A percentile compares a stretch with the other conserved stretches of the same genome.
Evolutionary conservation across 2,888 invertebrate genomes (phyloP).

Genomic region (Mycalesis mineus): DNA sequence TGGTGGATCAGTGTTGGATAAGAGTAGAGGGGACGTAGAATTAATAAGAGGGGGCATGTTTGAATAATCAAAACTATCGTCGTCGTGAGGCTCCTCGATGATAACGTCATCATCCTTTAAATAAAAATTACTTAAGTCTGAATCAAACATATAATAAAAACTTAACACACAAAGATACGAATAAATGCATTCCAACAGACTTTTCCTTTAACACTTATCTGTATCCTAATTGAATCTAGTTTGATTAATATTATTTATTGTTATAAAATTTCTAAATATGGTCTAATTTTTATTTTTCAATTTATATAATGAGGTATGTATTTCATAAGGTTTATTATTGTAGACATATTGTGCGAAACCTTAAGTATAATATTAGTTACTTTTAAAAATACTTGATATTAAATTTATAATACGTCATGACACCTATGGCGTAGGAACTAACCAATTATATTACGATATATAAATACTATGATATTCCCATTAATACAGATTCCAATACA

Average conservation of each 20-base stretch:
- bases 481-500: conserved; percentile 6
- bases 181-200: conserved; percentile 69
- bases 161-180: conserved; percentile 39
- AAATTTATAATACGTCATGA: background rate
- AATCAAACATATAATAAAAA: conserved; percentile 48
- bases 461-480: background rate
- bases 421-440: conserved; percentile 7
- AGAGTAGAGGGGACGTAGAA: conserved; percentile 53
- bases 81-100: conserved; percentile 74
- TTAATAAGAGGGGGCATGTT: conserved; percentile 70
- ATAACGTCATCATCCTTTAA: conserved; percentile 75
- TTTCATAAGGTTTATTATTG: background rate
- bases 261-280: background rate
- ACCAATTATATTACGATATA: background rate
- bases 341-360: background rate
- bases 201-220: conserved; percentile 30
- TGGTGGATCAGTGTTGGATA: conserved; percentile 67
- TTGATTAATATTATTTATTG: background rate
- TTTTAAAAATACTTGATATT: conserved; percentile 2
- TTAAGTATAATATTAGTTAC: conserved; percentile 3
- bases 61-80: conserved; percentile 65
- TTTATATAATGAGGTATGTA: conserved; percentile 7
- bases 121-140: conserved; percentile 72
- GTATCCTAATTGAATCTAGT: background rate
- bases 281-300: background rate